Evolutionary conservation across 2,113 vertebrate genomes (phyloP), one percentile per base, ranked within the genome.

Genomic region (Falco punctatus): DNA sequence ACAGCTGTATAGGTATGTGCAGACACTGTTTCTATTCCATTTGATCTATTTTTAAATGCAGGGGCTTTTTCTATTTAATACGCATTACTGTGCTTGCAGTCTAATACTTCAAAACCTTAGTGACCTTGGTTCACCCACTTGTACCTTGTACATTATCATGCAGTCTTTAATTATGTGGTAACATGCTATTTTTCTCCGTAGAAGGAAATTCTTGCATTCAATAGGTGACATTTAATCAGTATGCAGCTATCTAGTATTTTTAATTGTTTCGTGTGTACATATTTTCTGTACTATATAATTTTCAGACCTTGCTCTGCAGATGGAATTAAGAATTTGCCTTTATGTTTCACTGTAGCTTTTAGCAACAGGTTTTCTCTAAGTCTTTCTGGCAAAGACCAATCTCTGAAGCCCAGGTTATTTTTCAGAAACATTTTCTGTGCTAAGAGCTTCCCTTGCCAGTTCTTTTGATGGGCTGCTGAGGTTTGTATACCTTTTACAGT

Each of bases 31-130:
- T 71, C 91, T 86, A 3, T 40, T 81, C 48, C 87, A 65, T 89
- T 91, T 81, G 91, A 85, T 92, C 73, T 97, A 35, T 87, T 92
- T 96, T 95, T 87, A 75, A 79, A 81, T 81, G 81, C 82, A 81
- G n/a, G 73, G 57, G 52, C 81, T 95, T 89, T 91, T 48, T 67
- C 89, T 88, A 19, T 97, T 80, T 88, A 92, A 91, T 96, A 67
- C 61, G 72, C 74, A 82, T 96, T 91, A 71, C 89, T 66, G 72
- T 62, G 75, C 81, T 79, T 40, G 71, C 5, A 89, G 55, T 38
- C 57, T 90, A 87, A 32, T 79, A 9, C 57, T 96, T 88, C 87
- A 79, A 88, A 88, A 91, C 94, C 90, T 94, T 67, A 32, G 78
- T 92, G 94, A 85, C 95, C 95, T 93, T 72, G 93, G 26, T 80